Evolutionary conservation across 2,888 invertebrate genomes (phyloP), one percentile per base, ranked within the genome.

Genomic region (Papilio elwesi): DNA sequence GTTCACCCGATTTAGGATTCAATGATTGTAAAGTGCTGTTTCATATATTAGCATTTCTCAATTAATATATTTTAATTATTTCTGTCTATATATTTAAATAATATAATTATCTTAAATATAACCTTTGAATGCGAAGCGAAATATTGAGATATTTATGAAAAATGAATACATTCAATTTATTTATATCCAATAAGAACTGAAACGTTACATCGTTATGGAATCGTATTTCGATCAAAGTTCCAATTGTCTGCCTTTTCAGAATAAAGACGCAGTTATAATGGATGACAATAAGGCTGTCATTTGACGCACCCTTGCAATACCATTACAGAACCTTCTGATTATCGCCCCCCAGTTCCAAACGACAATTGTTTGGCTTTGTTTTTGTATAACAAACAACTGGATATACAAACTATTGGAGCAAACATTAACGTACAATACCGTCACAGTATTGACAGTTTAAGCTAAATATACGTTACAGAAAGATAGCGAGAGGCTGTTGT

Each of bases 241-340:
- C 11, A 16, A 11, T 67, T 47, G n/a, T 65, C 43, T 62, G n/a
- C 38, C 13, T 51, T 59, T 47, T 52, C 82, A 84, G 90, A 92
- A 91, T 92, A 92, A 70, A 82, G 74, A 76, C 79, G 76, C 77
- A 76, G 80, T 80, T 86, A 88, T 92, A 92, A 92, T 91, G 88
- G 92, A 92, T 92, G 86, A 86, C 83, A 85, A 82, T 81, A 81
- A 84, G 84, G 85, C 88, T 87, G 87, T 90, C 89, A 87, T 87
- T 88, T 89, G 92, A 93, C 93, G 87, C 93, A 89, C 93, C 92
- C 93, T 85, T 87, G 89, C 90, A 90, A 89, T 90, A 87, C 87
- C 88, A 90, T 91, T 90, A 90, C 83, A 86, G 80, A 85, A 83
- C 83, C 88, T 87, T 83, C 82, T 81, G 82, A 79, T 82, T 80